These are phyloP conservation scores for Thalassoma bifasciatum DNA, from an alignment of 2,113 vertebrate genomes.

Conservation along the genomic window DNA sequence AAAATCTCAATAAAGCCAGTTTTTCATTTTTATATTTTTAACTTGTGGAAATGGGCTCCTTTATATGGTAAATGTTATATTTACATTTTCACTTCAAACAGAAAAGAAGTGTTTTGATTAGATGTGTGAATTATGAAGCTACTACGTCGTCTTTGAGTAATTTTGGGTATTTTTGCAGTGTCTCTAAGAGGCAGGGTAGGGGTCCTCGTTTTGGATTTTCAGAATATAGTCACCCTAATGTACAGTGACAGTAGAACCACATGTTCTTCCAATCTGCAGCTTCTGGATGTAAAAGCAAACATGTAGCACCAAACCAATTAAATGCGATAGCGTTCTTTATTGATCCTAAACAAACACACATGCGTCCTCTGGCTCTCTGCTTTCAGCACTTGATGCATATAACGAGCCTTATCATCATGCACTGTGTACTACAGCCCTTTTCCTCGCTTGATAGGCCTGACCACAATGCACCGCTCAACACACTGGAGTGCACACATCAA, in stretches of 20 bases:
- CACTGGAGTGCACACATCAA: slow-evolving; percentile 66
- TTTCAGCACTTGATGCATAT: slow-evolving; percentile 55
- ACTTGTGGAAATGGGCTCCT: no score
- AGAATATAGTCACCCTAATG: slow-evolving; percentile 70
- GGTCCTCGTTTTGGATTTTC: no score
- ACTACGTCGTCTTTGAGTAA: no score
- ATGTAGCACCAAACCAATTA: slow-evolving; percentile 52
- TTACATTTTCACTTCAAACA: no score
- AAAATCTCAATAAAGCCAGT: no score
- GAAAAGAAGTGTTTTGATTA: no score
- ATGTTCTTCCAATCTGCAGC: slow-evolving; percentile 53
- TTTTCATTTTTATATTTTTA: no score
- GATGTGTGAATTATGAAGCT: no score
- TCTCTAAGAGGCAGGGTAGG: no score
- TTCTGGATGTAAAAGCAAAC: slow-evolving; percentile 51
- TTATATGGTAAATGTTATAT: no score
- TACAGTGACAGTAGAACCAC: slow-evolving; percentile 44
- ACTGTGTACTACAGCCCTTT: slow-evolving; percentile 43
- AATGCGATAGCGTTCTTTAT: slow-evolving; percentile 52
- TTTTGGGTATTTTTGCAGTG: no score
- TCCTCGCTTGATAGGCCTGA: slow-evolving; percentile 64
- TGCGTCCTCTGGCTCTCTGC: slow-evolving; percentile 45
- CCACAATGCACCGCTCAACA: slow-evolving; percentile 65
- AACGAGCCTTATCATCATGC: slow-evolving; percentile 66
- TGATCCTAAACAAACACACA: slow-evolving; percentile 63